These are phyloP conservation scores for Prionailurus viverrinus DNA, from an alignment of 2,113 vertebrate species.

Conservation along the genomic window DNA sequence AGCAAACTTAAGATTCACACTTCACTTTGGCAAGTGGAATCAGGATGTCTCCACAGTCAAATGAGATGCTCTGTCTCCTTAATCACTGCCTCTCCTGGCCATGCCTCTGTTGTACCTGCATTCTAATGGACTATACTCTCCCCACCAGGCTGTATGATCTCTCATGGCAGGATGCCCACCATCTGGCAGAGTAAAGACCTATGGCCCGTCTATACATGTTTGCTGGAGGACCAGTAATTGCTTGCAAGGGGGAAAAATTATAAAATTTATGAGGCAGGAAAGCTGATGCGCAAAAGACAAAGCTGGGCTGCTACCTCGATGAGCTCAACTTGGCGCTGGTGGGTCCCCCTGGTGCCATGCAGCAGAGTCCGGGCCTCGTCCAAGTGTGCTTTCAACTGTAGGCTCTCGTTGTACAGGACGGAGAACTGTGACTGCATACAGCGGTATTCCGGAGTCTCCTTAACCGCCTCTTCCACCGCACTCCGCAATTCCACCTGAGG, in stretches of 20 bases:
- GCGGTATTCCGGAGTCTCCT: conserved; percentile 96
- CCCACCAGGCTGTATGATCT: not conserved
- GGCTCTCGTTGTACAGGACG: conserved; percentile 97
- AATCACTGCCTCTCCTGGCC: not conserved
- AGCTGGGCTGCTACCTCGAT: conserved; percentile 90
- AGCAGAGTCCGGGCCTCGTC: conserved; percentile 96
- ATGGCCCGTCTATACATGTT: not conserved
- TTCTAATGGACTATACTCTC: not conserved
- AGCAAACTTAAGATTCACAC: not conserved
- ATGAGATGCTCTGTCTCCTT: not conserved
- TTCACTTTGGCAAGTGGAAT: not conserved
- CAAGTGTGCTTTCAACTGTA: conserved; percentile 95
- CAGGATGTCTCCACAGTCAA: not conserved
- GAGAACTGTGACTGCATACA: conserved; percentile 99
- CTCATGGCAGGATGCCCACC: not conserved
- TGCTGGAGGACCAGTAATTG: not conserved
- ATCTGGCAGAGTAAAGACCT: not conserved
- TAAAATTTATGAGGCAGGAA: not conserved
- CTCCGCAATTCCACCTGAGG: conserved; percentile 91
- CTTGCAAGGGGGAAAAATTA: not conserved
- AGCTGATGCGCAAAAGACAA: not conserved
- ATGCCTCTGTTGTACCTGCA: not conserved
- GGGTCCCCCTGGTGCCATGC: conserved; percentile 94
- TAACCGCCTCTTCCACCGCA: conserved; percentile 94
- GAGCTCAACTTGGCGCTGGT: conserved; percentile 96